A percentile compares a stretch with the other conserved stretches of the same genome.
Conservation (phyloP, 2,888 invertebrate species). For the Megastigmus dorsalis region DNA sequence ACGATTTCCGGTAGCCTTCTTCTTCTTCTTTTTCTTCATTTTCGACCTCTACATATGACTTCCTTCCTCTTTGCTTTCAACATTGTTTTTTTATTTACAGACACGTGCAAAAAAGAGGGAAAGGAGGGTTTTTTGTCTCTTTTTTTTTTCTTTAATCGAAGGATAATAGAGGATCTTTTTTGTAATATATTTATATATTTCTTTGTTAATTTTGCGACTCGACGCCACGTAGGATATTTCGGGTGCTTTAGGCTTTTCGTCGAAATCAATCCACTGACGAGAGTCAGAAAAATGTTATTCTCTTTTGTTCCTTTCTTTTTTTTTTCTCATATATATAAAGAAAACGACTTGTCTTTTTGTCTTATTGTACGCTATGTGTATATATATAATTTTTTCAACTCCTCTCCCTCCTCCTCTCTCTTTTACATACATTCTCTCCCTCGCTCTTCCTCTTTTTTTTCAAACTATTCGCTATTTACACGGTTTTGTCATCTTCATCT, state of each 20-base stretch:
- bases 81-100: constrained; percentile 48
- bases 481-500: constrained; percentile 40
- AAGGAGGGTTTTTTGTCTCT: constrained; percentile 32
- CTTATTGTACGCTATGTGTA: constrained; percentile 47
- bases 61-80: constrained; percentile 44
- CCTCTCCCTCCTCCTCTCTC: constrained; percentile 50
- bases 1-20: constrained; percentile 54
- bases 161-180: constrained; percentile 28
- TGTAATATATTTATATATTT: constrained; percentile 8
- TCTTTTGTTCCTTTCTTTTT: constrained; percentile 34
- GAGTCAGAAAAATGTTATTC: constrained; percentile 27
- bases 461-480: constrained; percentile 53
- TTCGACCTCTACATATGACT: constrained; percentile 38
- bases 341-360: constrained; percentile 25
- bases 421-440: constrained; percentile 42
- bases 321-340: constrained; percentile 18
- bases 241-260: constrained; percentile 43
- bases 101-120: constrained; percentile 51
- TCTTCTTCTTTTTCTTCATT: constrained; percentile 48
- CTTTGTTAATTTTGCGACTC: constrained; percentile 32
- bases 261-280: constrained; percentile 33
- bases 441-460: constrained; percentile 11
- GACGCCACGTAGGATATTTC: constrained; percentile 27
- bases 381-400: constrained; percentile 54
- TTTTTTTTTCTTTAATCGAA: constrained; percentile 16